A percentile compares a stretch with the other conserved stretches of the same genome.
phyloP scores from a whole-genome alignment of 2,888 invertebrate genomes.

The Trichogramma dendrolimi region DNA sequence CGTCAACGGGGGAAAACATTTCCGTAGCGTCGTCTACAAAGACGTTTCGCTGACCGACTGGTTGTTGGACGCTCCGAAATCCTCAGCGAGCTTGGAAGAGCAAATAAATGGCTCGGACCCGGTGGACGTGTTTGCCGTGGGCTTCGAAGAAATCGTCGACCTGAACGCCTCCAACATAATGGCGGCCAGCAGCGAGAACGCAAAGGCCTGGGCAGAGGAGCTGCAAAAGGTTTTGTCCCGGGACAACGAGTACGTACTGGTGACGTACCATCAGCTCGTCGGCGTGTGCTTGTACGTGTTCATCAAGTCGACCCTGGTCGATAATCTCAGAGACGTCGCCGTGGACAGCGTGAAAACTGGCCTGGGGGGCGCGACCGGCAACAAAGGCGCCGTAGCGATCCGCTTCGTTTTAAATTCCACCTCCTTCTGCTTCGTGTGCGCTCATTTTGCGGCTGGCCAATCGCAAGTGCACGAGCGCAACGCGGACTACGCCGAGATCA shows the following conservation, averaged over 20 bases:
- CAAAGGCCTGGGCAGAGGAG: constrained; percentile 92
- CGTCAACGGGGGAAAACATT: constrained; percentile 98
- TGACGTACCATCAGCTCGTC: constrained; percentile 92
- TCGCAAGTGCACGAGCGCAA: constrained; percentile 92
- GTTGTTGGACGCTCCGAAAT: constrained; percentile 73
- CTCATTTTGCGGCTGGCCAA: constrained; percentile 98
- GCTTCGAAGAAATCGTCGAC: constrained; percentile 99
- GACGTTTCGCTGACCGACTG: constrained; percentile 82
- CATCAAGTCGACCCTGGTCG: constrained; percentile 82
- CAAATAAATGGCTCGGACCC: constrained; percentile 57
- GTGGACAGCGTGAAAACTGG: constrained; percentile 97
- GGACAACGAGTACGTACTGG: constrained; percentile 80
- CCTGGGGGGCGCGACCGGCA: constrained; percentile 92
- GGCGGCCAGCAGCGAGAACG: constrained; percentile 90
- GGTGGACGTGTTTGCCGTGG: constrained; percentile 93
- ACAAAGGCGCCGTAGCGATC: constrained; percentile 94
- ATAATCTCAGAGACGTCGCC: constrained; percentile 86
- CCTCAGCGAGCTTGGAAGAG: constrained; percentile 49
- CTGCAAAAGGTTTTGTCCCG: constrained; percentile 86
- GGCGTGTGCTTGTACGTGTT: constrained; percentile 97
- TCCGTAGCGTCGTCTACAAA: constrained; percentile 92
- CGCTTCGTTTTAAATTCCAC: constrained; percentile 87
- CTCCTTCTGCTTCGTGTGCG: constrained; percentile 95
- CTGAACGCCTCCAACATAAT: constrained; percentile 97
- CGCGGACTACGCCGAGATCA: constrained; percentile 94